phyloP scores from a whole-genome alignment of 2,797 vertebrate species.

The Halcyon smyrnensis region DNA sequence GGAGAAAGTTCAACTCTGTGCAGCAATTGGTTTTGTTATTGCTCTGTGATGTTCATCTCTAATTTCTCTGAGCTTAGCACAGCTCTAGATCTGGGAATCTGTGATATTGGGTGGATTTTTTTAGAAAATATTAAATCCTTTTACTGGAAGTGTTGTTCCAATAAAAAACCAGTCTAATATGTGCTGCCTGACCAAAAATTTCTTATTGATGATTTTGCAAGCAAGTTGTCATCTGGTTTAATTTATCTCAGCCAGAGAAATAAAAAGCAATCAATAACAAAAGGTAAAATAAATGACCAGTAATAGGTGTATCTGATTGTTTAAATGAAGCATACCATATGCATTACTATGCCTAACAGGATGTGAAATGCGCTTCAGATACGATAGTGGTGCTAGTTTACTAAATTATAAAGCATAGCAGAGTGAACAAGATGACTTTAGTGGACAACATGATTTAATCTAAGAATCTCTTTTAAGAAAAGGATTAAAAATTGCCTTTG shows the following conservation, averaged over 20 bases:
- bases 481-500: neutral
- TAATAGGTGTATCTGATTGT: constrained; percentile 78
- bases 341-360: constrained; percentile 81
- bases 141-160: neutral
- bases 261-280: constrained; percentile 78
- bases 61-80: neutral
- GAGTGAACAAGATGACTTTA: neutral
- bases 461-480: neutral
- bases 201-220: constrained; percentile 23
- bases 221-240: constrained; percentile 29
- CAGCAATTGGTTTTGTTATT: neutral
- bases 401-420: constrained; percentile 49
- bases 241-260: constrained; percentile 59
- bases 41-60: neutral
- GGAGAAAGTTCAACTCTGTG: neutral
- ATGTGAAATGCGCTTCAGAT: constrained; percentile 76
- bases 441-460: neutral
- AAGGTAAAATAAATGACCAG: constrained; percentile 78
- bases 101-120: neutral
- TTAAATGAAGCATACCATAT: constrained; percentile 80
- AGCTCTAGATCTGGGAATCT: neutral
- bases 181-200: neutral
- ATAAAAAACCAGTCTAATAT: neutral
- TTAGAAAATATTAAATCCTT: neutral
- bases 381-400: constrained; percentile 69